Evolutionary conservation across 2,888 invertebrate species (phyloP).

Genomic region (Cosmorhoe ocellata): DNA sequence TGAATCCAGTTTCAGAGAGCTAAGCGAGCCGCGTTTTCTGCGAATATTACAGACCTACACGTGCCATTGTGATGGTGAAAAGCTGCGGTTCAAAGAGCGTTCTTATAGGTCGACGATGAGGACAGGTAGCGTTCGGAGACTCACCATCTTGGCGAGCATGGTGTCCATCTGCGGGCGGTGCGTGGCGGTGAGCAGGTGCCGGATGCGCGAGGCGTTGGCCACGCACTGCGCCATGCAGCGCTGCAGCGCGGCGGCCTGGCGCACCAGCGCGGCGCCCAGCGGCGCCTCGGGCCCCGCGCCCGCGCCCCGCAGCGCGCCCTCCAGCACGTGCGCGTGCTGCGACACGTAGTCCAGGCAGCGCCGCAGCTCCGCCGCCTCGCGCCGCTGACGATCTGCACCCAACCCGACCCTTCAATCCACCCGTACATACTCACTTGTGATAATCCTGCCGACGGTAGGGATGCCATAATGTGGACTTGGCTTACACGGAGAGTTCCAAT

Average conservation of each 20-base stretch:
- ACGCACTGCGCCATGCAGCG: slow-evolving; percentile 79
- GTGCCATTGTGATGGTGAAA: too few relatives aligned
- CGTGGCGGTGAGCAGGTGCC: slow-evolving; percentile 65
- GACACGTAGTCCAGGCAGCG: slow-evolving; percentile 76
- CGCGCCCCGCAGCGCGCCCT: slow-evolving; percentile 69
- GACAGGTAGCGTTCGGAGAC: slow-evolving; percentile 26
- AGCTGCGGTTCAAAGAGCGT: too few relatives aligned
- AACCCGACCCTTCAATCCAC: not conserved
- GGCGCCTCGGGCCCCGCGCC: slow-evolving; percentile 49
- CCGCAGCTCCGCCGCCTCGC: slow-evolving; percentile 70
- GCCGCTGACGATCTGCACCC: slow-evolving; percentile 66
- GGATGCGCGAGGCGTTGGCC: slow-evolving; percentile 71
- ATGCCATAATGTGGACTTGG: too few relatives aligned
- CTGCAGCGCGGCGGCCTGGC: slow-evolving; percentile 74
- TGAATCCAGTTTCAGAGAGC: too few relatives aligned
- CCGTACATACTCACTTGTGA: too few relatives aligned
- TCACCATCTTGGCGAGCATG: slow-evolving; percentile 77
- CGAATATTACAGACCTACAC: too few relatives aligned
- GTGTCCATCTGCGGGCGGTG: slow-evolving; percentile 77
- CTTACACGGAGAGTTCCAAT: too few relatives aligned
- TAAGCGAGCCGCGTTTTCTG: too few relatives aligned
- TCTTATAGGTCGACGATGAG: too few relatives aligned
- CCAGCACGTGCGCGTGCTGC: slow-evolving; percentile 74
- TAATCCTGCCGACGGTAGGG: too few relatives aligned
- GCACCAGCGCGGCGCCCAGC: slow-evolving; percentile 66